phyloP scores from a whole-genome alignment of 64 coral and sea anemone genomes.

The Stichodactyla helianthus region DNA sequence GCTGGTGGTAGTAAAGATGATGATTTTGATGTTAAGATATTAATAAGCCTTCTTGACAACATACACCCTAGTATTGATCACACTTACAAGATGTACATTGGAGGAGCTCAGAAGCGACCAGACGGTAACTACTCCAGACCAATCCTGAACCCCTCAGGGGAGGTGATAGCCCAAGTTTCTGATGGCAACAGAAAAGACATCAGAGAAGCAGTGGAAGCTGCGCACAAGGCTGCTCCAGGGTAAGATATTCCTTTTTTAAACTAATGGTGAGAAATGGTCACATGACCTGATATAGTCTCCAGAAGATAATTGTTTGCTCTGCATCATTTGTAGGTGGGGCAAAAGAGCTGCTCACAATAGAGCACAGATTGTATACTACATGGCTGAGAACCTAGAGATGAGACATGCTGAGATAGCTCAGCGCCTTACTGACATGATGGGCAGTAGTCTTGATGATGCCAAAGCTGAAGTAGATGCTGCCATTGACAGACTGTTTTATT shows the following conservation, averaged over 20 bases:
- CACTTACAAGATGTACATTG: constrained; percentile 99
- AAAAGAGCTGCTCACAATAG: constrained; percentile 87
- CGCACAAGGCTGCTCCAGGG: constrained; percentile 92
- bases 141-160: constrained; percentile 54
- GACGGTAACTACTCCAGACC: constrained; percentile 91
- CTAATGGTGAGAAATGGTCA: not conserved
- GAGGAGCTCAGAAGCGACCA: constrained; percentile 89
- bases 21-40: not conserved
- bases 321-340: constrained; percentile 56
- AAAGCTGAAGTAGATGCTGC: constrained; percentile 74
- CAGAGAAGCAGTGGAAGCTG: constrained; percentile 90
- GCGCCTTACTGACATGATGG: constrained; percentile 73
- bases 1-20: not conserved
- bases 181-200: constrained; percentile 97
- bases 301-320: not conserved
- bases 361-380: constrained; percentile 93
- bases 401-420: constrained; percentile 64
- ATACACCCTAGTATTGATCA: constrained; percentile 76
- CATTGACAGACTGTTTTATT: constrained; percentile 88
- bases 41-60: not conserved
- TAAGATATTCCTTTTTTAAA: not conserved
- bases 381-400: constrained; percentile 90
- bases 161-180: constrained; percentile 85
- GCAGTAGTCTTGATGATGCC: constrained; percentile 54
- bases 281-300: no score